Evolutionary conservation across 1,140 invertebrate genomes (phyloP).

Genomic region (Leptinotarsa texana): DNA sequence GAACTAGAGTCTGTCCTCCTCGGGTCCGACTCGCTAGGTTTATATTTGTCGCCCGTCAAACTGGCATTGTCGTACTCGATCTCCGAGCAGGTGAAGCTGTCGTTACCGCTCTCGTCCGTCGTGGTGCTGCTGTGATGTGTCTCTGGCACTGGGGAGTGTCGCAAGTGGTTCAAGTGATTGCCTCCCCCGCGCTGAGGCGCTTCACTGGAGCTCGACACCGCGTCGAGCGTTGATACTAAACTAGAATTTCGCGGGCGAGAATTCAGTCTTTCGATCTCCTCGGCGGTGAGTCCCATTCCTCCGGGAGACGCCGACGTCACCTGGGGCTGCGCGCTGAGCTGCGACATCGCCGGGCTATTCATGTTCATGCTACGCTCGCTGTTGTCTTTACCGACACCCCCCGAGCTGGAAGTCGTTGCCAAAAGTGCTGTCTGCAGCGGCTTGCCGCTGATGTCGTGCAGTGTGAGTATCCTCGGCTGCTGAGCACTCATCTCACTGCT

Average conservation of each 20-base stretch:
- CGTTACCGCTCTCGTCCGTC: slow-evolving; percentile 93
- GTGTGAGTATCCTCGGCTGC: slow-evolving; percentile 85
- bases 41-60: slow-evolving; percentile 80
- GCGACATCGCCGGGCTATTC: slow-evolving; percentile 89
- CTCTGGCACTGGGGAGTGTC: slow-evolving; percentile 72
- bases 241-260: slow-evolving; percentile 83
- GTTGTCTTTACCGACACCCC: slow-evolving; percentile 83
- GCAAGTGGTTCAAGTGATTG: slow-evolving; percentile 64
- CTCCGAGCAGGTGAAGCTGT: slow-evolving; percentile 97
- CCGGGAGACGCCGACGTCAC: slow-evolving; percentile 65
- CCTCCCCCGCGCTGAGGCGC: slow-evolving; percentile 65
- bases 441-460: slow-evolving; percentile 92
- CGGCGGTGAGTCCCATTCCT: slow-evolving; percentile 84
- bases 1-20: slow-evolving; percentile 64
- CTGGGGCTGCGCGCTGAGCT: slow-evolving; percentile 75
- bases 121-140: slow-evolving; percentile 79
- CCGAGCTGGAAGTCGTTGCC: slow-evolving; percentile 84
- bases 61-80: slow-evolving; percentile 95
- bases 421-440: slow-evolving; percentile 85
- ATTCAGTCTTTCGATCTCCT: slow-evolving; percentile 91
- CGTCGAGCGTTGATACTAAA: slow-evolving; percentile 88
- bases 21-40: slow-evolving; percentile 67
- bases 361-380: slow-evolving; percentile 87
- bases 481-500: slow-evolving; percentile 90
- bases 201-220: slow-evolving; percentile 89